Conservation (phyloP, 2,888 invertebrate species). For the Tromatobia lineatoria region DNA sequence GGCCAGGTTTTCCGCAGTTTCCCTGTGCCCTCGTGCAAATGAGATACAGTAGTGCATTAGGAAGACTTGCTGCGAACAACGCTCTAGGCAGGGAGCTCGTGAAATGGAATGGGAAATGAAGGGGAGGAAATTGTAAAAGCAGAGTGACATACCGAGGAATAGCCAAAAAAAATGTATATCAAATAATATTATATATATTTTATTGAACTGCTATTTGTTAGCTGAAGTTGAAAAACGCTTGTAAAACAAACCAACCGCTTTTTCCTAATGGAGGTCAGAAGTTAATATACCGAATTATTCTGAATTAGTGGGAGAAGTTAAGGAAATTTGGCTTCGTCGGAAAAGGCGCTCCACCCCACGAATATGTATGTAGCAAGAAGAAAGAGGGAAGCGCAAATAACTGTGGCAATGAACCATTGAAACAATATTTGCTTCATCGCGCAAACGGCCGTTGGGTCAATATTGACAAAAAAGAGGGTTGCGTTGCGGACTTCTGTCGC, state of each 20-base stretch:
- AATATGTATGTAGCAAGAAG: constrained; percentile 28
- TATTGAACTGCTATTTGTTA: background rate
- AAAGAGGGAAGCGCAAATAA: constrained; percentile 40
- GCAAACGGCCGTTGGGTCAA: constrained; percentile 54
- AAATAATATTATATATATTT: background rate
- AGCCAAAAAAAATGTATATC: background rate
- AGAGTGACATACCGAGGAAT: too few relatives aligned
- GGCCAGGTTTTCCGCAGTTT: too few relatives aligned
- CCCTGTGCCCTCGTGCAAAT: too few relatives aligned
- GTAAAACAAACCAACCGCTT: background rate
- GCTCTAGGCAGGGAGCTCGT: too few relatives aligned
- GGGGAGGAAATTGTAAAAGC: too few relatives aligned
- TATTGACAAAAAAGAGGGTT: constrained; percentile 61
- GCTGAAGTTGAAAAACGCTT: background rate
- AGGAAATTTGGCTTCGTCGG: constrained; percentile 1
- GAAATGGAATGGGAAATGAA: too few relatives aligned
- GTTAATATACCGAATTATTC: constrained; percentile 34
- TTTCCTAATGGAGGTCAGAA: constrained; percentile 8
- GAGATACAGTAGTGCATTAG: too few relatives aligned
- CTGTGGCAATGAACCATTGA: constrained; percentile 61
- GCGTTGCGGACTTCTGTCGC: constrained; percentile 30
- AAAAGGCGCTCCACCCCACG: background rate
- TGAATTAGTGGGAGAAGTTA: background rate
- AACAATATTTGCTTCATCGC: constrained; percentile 65
- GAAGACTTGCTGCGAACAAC: too few relatives aligned